Percentiles rank a stretch among this genome's conserved stretches.
Evolutionary conservation across 1,140 invertebrate genomes (phyloP).

Genomic region (Ips typographus): DNA sequence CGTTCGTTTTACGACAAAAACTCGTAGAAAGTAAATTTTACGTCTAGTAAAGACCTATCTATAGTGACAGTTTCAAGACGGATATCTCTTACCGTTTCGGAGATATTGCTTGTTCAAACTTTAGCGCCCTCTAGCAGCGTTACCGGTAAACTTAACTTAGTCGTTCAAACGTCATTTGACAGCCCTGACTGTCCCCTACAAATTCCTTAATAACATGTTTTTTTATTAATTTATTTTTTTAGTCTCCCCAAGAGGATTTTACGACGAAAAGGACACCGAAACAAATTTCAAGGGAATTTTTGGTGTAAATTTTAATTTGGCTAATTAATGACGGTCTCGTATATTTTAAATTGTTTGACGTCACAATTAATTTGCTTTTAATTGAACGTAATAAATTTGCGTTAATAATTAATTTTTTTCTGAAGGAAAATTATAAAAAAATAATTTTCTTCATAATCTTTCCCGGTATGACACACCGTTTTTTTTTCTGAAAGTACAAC

Average conservation of each 20-base stretch:
- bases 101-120: too few relatives aligned
- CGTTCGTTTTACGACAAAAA: too few relatives aligned
- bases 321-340: background rate
- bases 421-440: background rate
- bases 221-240: too few relatives aligned
- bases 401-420: background rate
- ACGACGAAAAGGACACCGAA: background rate
- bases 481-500: background rate
- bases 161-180: too few relatives aligned
- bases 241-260: background rate
- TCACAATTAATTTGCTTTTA: background rate
- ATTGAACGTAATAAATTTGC: background rate
- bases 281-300: background rate
- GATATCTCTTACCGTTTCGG: too few relatives aligned
- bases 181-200: too few relatives aligned
- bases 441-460: background rate
- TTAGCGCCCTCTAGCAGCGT: too few relatives aligned
- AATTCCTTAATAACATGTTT: too few relatives aligned
- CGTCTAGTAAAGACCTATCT: too few relatives aligned
- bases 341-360: background rate
- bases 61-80: too few relatives aligned
- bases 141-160: too few relatives aligned
- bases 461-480: background rate
- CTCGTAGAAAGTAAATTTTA: too few relatives aligned
- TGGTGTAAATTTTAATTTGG: slow-evolving; percentile 1